Percentiles rank a stretch among this genome's conserved stretches.
phyloP scores from a whole-genome alignment of 2,113 vertebrate species.

The Xiphias gladius region DNA sequence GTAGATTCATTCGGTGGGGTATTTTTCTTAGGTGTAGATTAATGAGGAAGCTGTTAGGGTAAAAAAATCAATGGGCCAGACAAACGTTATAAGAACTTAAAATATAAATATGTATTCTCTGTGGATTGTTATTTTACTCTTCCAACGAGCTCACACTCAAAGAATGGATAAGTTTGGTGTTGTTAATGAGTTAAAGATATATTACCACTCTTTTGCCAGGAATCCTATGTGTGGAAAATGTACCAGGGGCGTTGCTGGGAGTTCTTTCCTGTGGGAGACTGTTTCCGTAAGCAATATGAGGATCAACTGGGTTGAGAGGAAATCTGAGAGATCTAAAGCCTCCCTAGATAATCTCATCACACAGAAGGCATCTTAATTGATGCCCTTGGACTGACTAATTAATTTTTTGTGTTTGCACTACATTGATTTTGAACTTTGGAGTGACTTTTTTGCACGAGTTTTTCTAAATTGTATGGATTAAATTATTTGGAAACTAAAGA shows the following conservation, averaged over 20 bases:
- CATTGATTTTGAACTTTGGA: slow-evolving; percentile 32
- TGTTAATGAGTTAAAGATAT: slow-evolving; percentile 31
- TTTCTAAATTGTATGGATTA: slow-evolving; percentile 21
- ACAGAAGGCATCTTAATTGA: slow-evolving; percentile 31
- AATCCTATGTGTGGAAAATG: slow-evolving; percentile 87
- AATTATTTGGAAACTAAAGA: slow-evolving; percentile 18
- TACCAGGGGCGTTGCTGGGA: slow-evolving; percentile 87
- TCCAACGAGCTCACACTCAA: background rate
- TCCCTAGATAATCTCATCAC: slow-evolving; percentile 46
- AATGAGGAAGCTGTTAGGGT: background rate
- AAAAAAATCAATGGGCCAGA: background rate
- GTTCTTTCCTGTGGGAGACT: slow-evolving; percentile 87
- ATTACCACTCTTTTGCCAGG: slow-evolving; percentile 69
- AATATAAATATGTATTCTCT: background rate
- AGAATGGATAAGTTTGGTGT: background rate
- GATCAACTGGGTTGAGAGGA: slow-evolving; percentile 81
- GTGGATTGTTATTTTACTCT: background rate
- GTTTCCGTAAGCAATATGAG: slow-evolving; percentile 86
- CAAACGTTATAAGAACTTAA: background rate
- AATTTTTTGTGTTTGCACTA: slow-evolving; percentile 28
- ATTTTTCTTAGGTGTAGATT: slow-evolving; percentile 13
- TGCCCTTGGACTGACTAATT: slow-evolving; percentile 42
- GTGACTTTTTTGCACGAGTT: background rate
- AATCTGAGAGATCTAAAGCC: slow-evolving; percentile 54
- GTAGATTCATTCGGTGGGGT: slow-evolving; percentile 4